Evolutionary conservation across 2,797 vertebrate species (phyloP), one percentile per base, ranked within the genome.

Genomic region (Tokudaia muenninki): DNA sequence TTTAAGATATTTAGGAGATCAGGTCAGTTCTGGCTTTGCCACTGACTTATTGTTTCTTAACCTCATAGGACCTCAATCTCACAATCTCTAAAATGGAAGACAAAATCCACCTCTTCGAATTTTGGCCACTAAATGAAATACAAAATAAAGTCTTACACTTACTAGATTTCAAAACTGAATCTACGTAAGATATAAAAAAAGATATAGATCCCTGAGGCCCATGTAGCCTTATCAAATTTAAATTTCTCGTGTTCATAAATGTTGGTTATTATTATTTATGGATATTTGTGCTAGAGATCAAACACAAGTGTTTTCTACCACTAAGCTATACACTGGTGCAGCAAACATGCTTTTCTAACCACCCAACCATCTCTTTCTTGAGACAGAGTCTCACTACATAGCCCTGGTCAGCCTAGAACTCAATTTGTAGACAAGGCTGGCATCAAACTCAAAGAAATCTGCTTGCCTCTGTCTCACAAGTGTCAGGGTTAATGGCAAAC

Each of bases 131-230:
- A 94, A 90, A 86, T 61, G 14, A 81, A 81, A 31, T 52, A 78
- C 7, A 29, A 61, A 77, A 77, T 77, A 77, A 59, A 93, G 47
- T 78, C 41, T 67, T 86, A 57, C 55, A 93, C 9, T 90, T 75
- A 80, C 0, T 74, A 50, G 47, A 79, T 90, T 80, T 96, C 37
- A 93, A 93, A 96, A 90, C 29, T 79, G 14, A 94, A 87, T 75
- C 22, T 92, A 31, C 9, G 6, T 86, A 90, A 95, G 86, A 86
- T 59, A 37, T 6, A 92, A 31, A 67, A 65, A 67, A 67, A 26
- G 81, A 86, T 63, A 47, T 9, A 91, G 86, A 92, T 91, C 79
- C 57, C 41, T 93, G 34, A 41, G 37, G 55, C 13, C 59, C 59
- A 44, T 77, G 9, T 59, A 96, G 81, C n/a, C 86, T 59, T 80